phyloP scores from a whole-genome alignment of 1,140 invertebrate species.

The Drosophila parvula region DNA sequence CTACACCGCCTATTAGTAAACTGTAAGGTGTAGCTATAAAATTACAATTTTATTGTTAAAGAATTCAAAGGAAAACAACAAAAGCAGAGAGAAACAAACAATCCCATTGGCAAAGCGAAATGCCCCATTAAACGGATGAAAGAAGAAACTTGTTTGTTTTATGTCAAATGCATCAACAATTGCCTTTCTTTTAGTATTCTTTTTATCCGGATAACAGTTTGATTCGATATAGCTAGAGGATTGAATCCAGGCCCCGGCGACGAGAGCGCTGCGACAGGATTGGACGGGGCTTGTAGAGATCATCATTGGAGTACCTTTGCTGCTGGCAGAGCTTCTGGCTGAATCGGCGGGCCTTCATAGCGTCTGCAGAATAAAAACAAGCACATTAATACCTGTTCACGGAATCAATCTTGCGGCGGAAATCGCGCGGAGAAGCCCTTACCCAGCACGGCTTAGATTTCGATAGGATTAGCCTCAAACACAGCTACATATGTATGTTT shows the following conservation, averaged over 20 bases:
- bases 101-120: constrained; percentile 22
- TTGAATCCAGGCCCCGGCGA: constrained; percentile 73
- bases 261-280: constrained; percentile 82
- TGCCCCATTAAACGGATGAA: constrained; percentile 51
- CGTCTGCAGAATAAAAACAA: constrained; percentile 48
- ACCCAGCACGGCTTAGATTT: constrained; percentile 39
- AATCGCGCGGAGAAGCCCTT: constrained; percentile 24
- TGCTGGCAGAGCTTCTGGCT: constrained; percentile 74
- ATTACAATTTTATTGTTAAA: constrained; percentile 74
- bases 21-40: constrained; percentile 64
- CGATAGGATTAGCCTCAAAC: constrained; percentile 18
- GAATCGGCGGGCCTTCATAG: constrained; percentile 44
- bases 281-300: constrained; percentile 89
- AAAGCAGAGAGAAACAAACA: constrained; percentile 4
- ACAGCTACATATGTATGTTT: constrained; percentile 26
- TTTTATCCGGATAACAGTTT: constrained; percentile 38
- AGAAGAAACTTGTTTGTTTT: constrained; percentile 38
- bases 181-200: constrained; percentile 38
- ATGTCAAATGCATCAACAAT: constrained; percentile 71
- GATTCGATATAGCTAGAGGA: constrained; percentile 48
- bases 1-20: constrained; percentile 60
- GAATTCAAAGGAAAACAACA: constrained; percentile 40
- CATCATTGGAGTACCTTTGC: constrained; percentile 88
- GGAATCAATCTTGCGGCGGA: constrained; percentile 5
- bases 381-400: constrained; percentile 3